These are phyloP conservation scores for Xylocampa areola DNA, from an alignment of 2,888 invertebrate genomes.

Conservation along the genomic window DNA sequence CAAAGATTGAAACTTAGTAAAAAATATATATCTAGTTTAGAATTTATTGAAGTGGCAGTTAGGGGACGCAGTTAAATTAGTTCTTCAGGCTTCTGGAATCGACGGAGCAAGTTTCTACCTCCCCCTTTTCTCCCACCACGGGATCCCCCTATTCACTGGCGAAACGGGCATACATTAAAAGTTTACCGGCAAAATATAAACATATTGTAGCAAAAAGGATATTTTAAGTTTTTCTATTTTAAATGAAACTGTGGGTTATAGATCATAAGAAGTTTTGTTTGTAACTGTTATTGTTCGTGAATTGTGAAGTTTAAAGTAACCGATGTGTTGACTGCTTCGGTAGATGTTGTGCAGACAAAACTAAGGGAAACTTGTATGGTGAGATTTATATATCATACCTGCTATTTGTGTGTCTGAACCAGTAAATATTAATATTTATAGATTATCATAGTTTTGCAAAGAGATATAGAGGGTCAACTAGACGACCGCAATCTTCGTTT, in stretches of 20 bases:
- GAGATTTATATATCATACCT: no score
- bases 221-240: conserved; percentile 57
- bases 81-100: conserved; percentile 86
- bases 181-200: conserved; percentile 82
- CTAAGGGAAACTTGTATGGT: neutral
- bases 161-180: conserved; percentile 87
- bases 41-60: conserved; percentile 86
- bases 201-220: conserved; percentile 66
- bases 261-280: conserved; percentile 53
- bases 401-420: no score
- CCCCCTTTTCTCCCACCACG: conserved; percentile 55
- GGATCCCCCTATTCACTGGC: conserved; percentile 68
- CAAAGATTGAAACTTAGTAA: conserved; percentile 59
- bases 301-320: conserved; percentile 42
- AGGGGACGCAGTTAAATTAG: conserved; percentile 87
- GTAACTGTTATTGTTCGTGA: conserved; percentile 50
- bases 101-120: conserved; percentile 84
- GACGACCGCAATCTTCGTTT: no score
- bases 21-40: conserved; percentile 71
- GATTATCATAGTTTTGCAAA: no score
- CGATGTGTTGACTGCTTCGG: conserved; percentile 37
- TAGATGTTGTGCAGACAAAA: conserved; percentile 1
- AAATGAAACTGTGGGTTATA: conserved; percentile 53
- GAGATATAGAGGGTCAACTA: no score
- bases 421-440: no score